phyloP scores from a whole-genome alignment of 2,797 vertebrate species.

The Halcyon chelicuti region DNA sequence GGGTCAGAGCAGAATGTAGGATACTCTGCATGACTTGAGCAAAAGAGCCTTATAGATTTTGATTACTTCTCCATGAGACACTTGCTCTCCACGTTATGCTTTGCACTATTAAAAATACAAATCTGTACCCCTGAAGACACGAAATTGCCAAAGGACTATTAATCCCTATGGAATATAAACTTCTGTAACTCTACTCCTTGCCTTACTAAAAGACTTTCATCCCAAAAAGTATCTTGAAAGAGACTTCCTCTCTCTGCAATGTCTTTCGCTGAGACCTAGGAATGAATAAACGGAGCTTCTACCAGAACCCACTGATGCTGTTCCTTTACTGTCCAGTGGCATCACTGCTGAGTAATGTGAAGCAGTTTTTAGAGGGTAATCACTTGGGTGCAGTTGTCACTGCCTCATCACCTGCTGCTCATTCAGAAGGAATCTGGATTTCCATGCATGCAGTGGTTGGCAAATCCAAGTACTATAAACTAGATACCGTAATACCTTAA shows the following conservation, averaged over 20 bases:
- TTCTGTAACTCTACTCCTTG: neutral
- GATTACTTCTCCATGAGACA: neutral
- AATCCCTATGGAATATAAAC: neutral
- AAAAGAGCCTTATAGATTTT: neutral
- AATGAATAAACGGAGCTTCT: neutral
- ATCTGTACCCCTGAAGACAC: neutral
- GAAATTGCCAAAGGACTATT: neutral
- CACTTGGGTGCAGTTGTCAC: slow-evolving; percentile 58
- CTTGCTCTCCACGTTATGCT: neutral
- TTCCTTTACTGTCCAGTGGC: slow-evolving; percentile 35
- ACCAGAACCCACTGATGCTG: neutral
- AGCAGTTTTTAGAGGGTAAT: slow-evolving; percentile 41
- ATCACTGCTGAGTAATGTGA: slow-evolving; percentile 66
- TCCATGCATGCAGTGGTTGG: slow-evolving; percentile 38
- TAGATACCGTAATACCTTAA: neutral
- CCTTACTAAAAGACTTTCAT: neutral
- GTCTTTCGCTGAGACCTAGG: neutral
- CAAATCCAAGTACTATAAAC: slow-evolving; percentile 22
- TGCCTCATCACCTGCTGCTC: slow-evolving; percentile 53
- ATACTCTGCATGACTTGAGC: neutral
- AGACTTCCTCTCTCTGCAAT: neutral
- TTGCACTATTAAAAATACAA: neutral
- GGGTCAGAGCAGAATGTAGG: neutral
- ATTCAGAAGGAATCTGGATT: slow-evolving; percentile 66
- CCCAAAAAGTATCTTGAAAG: neutral